Conservation (phyloP, 2,113 vertebrate genomes). For the Synchiropus splendidus region DNA sequence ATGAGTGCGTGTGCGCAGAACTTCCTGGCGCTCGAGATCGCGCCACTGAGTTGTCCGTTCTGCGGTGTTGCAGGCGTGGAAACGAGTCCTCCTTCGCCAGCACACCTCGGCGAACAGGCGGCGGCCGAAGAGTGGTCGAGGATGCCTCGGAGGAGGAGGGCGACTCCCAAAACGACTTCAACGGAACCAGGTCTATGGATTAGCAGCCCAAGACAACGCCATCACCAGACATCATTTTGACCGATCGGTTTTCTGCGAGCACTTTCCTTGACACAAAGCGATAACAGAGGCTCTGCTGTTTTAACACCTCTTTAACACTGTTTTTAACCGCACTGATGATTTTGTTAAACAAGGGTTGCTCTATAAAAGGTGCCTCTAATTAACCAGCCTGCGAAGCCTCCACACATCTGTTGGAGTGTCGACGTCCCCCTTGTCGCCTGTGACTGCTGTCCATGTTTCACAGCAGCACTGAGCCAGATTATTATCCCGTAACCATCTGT, state of each 20-base stretch:
- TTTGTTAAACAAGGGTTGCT: slow-evolving; percentile 27
- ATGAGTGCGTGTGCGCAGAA: slow-evolving; percentile 37
- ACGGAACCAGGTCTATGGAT: slow-evolving; percentile 75
- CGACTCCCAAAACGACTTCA: slow-evolving; percentile 80
- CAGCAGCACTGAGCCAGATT: slow-evolving; percentile 34
- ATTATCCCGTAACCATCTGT: no score
- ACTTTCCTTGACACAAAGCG: slow-evolving; percentile 40
- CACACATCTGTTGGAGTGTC: slow-evolving; percentile 31
- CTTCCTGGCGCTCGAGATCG: no score
- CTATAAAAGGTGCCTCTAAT: slow-evolving; percentile 43
- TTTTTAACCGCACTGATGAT: slow-evolving; percentile 51
- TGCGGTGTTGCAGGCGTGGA: slow-evolving; percentile 71
- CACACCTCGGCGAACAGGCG: slow-evolving; percentile 71
- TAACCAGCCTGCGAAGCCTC: slow-evolving; percentile 21
- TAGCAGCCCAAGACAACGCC: slow-evolving; percentile 13
- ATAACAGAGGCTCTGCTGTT: slow-evolving; percentile 27
- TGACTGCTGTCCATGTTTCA: slow-evolving; percentile 54
- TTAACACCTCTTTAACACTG: slow-evolving; percentile 25
- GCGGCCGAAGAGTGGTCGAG: slow-evolving; percentile 75
- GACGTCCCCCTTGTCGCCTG: slow-evolving; percentile 46
- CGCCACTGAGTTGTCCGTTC: slow-evolving; percentile 5
- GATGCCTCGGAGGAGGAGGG: slow-evolving; percentile 77
- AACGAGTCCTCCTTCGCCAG: slow-evolving; percentile 80
- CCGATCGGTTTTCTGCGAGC: slow-evolving; percentile 29
- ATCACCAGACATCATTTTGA: slow-evolving; percentile 20